Evolutionary conservation across 2,797 vertebrate species (phyloP).

Genomic region (Poeciliopsis turneri): DNA sequence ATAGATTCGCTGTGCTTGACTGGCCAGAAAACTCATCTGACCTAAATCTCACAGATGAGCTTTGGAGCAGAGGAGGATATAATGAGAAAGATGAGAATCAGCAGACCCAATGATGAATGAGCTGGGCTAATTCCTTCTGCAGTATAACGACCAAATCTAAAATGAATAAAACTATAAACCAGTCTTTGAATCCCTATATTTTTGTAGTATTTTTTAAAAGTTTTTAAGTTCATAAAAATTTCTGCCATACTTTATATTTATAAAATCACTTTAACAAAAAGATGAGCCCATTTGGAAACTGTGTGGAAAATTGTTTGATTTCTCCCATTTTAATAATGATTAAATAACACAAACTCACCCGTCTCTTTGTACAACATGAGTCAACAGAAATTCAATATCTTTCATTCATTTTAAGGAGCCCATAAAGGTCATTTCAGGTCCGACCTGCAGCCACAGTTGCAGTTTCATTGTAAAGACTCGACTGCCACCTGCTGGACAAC

Average conservation of each 20-base stretch:
- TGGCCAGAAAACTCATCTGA: not conserved
- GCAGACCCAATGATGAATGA: not conserved
- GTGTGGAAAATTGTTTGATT: not conserved
- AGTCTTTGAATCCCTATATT: not conserved
- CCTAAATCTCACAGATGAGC: not conserved
- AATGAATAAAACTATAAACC: not conserved
- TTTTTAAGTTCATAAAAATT: not conserved
- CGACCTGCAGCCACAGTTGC: not conserved
- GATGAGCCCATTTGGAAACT: not conserved
- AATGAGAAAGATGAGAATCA: not conserved
- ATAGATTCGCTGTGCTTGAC: not conserved
- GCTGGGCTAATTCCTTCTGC: too few relatives aligned
- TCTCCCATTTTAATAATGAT: too few relatives aligned
- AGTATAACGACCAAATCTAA: too few relatives aligned
- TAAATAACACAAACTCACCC: not conserved
- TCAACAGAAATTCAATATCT: not conserved
- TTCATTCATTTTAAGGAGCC: not conserved
- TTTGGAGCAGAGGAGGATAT: not conserved
- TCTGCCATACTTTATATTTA: too few relatives aligned
- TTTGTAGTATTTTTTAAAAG: not conserved
- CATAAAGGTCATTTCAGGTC: not conserved
- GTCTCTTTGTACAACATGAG: not conserved
- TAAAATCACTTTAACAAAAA: not conserved
- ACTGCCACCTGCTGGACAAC: constrained; percentile 59
- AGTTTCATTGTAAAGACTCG: not conserved